A percentile compares a stretch with the other conserved stretches of the same genome.
phyloP scores from a whole-genome alignment of 2,113 vertebrate species.

The Mungos mungo region DNA sequence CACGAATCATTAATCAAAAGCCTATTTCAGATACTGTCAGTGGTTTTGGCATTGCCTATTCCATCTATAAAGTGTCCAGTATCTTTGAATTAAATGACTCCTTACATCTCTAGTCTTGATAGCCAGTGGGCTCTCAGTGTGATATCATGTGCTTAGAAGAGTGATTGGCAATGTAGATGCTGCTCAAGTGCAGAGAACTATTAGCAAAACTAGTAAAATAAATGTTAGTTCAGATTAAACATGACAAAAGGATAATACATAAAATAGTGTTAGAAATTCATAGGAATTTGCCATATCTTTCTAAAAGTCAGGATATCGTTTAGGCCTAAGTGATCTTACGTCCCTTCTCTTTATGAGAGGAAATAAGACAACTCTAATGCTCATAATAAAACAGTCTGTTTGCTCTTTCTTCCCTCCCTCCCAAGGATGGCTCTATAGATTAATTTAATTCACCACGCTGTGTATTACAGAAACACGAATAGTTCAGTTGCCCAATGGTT shows the following conservation, averaged over 20 bases:
- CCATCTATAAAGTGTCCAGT: not conserved
- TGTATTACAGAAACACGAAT: not conserved
- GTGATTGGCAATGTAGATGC: not conserved
- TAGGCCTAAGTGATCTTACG: not conserved
- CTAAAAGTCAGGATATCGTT: not conserved
- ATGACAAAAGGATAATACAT: not conserved
- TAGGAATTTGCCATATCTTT: not conserved
- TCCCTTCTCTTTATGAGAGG: not conserved
- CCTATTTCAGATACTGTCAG: not conserved
- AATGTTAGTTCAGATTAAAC: not conserved
- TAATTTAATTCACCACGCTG: not conserved
- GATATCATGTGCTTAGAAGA: not conserved
- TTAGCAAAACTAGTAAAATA: not conserved
- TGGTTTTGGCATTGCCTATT: not conserved
- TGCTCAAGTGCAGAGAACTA: not conserved
- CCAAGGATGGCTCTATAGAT: not conserved
- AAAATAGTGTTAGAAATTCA: not conserved
- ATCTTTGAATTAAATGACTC: conserved; percentile 13
- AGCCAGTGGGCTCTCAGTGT: not conserved
- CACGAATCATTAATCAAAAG: not conserved
- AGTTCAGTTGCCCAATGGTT: not conserved
- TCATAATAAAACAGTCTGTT: not conserved
- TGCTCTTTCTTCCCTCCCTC: not conserved
- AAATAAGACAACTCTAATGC: not conserved
- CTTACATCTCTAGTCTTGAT: not conserved